Evolutionary conservation across 2,888 invertebrate genomes (phyloP).

Genomic region (Parnassius glacialis): DNA sequence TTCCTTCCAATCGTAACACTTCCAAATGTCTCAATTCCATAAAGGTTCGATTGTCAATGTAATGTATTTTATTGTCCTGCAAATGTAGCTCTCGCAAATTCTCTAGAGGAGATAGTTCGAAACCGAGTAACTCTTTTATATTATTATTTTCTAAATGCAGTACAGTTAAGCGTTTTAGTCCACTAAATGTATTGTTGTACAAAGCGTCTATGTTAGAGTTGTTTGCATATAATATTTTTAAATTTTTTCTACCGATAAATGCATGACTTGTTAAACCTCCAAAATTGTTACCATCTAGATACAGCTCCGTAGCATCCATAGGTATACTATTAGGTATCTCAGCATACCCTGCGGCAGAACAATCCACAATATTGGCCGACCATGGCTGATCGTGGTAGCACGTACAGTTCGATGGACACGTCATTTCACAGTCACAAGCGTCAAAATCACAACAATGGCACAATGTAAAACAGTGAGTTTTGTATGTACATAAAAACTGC

Average conservation of each 20-base stretch:
- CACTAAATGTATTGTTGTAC: conserved; percentile 95
- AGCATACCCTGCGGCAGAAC: conserved; percentile 89
- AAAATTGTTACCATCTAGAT: conserved; percentile 95
- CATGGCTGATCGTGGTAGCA: conserved; percentile 97
- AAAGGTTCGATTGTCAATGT: conserved; percentile 93
- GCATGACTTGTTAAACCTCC: conserved; percentile 92
- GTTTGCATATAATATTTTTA: conserved; percentile 92
- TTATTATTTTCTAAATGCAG: conserved; percentile 94
- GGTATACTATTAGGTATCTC: conserved; percentile 93
- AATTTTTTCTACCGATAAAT: conserved; percentile 94
- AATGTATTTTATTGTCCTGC: conserved; percentile 90
- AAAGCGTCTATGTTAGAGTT: conserved; percentile 92
- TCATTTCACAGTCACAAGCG: conserved; percentile 98
- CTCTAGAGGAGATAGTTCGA: conserved; percentile 90
- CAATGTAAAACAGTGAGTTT: conserved; percentile 95
- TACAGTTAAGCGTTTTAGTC: conserved; percentile 87
- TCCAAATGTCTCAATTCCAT: conserved; percentile 89
- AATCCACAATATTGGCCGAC: conserved; percentile 96
- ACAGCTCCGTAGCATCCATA: conserved; percentile 97
- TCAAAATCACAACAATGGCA: conserved; percentile 98
- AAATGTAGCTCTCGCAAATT: conserved; percentile 92
- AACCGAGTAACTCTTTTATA: conserved; percentile 89
- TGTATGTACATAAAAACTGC: conserved; percentile 95
- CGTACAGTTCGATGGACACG: conserved; percentile 95
- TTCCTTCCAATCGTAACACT: conserved; percentile 91